Conservation (phyloP, 2,888 invertebrate genomes). For the Lamproptera curius region DNA sequence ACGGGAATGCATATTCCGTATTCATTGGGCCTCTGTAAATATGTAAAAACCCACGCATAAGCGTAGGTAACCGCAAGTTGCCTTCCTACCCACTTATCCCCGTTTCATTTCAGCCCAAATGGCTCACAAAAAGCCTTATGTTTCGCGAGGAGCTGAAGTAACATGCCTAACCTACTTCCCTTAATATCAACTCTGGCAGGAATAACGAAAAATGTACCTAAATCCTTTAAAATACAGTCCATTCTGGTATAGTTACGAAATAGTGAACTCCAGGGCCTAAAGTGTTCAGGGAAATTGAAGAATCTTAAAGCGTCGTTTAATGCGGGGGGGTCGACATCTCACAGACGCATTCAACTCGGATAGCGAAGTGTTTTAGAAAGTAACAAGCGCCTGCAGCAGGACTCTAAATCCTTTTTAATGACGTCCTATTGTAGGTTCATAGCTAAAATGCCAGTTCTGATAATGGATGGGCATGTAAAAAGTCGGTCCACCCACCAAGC, state of each 20-base stretch:
- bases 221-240: not conserved
- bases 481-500: too few relatives aligned
- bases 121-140: conserved; percentile 23
- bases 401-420: not conserved
- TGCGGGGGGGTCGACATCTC: conserved; percentile 10
- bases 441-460: too few relatives aligned
- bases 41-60: not conserved
- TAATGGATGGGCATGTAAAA: too few relatives aligned
- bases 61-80: conserved; percentile 1
- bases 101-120: conserved; percentile 22
- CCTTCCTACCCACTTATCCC: conserved; percentile 4
- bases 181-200: conserved; percentile 4
- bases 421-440: too few relatives aligned
- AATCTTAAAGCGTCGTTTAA: conserved; percentile 14
- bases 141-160: conserved; percentile 35
- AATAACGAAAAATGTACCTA: conserved; percentile 14
- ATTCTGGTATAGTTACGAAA: not conserved
- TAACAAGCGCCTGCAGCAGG: conserved; percentile 3
- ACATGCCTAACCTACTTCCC: conserved; percentile 41
- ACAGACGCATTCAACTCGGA: conserved; percentile 9
- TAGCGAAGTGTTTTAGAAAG: not conserved
- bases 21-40: not conserved
- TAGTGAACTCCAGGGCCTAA: not conserved
- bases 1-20: too few relatives aligned
- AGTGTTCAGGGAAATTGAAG: conserved; percentile 8